A percentile compares a stretch with the other conserved stretches of the same genome.
Conservation (phyloP, 2,113 vertebrate genomes). For the Grammomys dolichurus region DNA sequence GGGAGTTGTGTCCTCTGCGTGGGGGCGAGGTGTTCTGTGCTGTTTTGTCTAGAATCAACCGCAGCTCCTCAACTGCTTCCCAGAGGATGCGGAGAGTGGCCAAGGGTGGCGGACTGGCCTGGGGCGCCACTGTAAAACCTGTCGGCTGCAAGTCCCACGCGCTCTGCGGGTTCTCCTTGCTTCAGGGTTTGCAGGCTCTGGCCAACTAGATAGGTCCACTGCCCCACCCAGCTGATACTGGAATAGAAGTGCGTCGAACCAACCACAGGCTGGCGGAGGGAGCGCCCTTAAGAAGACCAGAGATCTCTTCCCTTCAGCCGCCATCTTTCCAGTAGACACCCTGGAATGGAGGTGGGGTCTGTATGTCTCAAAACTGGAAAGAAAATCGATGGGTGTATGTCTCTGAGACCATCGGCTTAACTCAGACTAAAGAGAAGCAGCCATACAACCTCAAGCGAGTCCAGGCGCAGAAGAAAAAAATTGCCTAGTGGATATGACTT, state of each 20-base stretch:
- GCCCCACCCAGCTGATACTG: neutral
- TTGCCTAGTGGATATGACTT: too few species aligned
- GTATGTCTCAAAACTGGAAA: neutral
- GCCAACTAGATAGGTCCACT: neutral
- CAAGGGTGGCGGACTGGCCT: neutral
- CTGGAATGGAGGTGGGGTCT: neutral
- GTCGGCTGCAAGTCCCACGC: too few species aligned
- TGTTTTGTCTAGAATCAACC: too few species aligned
- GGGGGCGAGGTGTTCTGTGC: neutral
- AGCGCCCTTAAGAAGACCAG: neutral
- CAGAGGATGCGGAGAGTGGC: too few species aligned
- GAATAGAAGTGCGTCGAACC: neutral
- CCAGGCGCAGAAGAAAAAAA: neutral
- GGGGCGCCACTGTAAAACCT: neutral
- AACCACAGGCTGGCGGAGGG: neutral
- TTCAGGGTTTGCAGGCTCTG: neutral
- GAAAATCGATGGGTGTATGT: neutral
- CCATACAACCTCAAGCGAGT: neutral
- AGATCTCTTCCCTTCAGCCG: neutral
- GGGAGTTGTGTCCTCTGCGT: slow-evolving; percentile 57
- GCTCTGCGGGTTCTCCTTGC: neutral
- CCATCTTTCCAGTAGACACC: neutral
- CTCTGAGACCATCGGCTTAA: neutral
- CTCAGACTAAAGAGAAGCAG: neutral
- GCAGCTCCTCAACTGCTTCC: neutral